phyloP scores from a whole-genome alignment of 1,140 invertebrate genomes.

The Panagrolaimus sp. region DNA sequence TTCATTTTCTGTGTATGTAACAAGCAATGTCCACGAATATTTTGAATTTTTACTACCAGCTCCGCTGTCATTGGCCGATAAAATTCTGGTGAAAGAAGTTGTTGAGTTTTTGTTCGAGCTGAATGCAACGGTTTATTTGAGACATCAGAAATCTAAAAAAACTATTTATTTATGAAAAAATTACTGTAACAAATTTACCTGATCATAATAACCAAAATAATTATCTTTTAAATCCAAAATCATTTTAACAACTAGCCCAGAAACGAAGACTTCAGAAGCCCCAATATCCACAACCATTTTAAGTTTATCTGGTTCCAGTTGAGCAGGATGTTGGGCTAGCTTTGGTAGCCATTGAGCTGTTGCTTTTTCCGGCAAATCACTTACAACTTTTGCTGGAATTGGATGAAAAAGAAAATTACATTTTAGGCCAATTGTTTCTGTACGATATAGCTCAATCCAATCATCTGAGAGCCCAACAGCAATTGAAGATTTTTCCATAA shows the following conservation, averaged over 20 bases:
- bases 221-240: slow-evolving; percentile 52
- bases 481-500: neutral
- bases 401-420: slow-evolving; percentile 51
- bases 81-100: slow-evolving; percentile 50
- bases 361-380: slow-evolving; percentile 35
- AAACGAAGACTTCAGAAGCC: slow-evolving; percentile 42
- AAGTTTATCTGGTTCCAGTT: slow-evolving; percentile 31
- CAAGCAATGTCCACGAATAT: slow-evolving; percentile 60
- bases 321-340: slow-evolving; percentile 13
- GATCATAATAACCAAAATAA: slow-evolving; percentile 52
- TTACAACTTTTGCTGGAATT: slow-evolving; percentile 22
- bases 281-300: slow-evolving; percentile 34
- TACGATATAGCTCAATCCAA: slow-evolving; percentile 52
- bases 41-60: slow-evolving; percentile 60
- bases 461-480: slow-evolving; percentile 14
- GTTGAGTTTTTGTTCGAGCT: slow-evolving; percentile 19
- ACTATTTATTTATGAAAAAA: neutral
- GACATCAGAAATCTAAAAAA: slow-evolving; percentile 41
- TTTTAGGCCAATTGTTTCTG: slow-evolving; percentile 38
- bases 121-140: slow-evolving; percentile 26
- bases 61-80: slow-evolving; percentile 61
- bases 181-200: slow-evolving; percentile 21
- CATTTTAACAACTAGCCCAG: slow-evolving; percentile 43
- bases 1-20: slow-evolving; percentile 12
- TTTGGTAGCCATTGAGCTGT: slow-evolving; percentile 28